A percentile compares a stretch with the other conserved stretches of the same genome.
Conservation (phyloP, 2,888 invertebrate genomes). For the Lepidochitona cinerea region DNA sequence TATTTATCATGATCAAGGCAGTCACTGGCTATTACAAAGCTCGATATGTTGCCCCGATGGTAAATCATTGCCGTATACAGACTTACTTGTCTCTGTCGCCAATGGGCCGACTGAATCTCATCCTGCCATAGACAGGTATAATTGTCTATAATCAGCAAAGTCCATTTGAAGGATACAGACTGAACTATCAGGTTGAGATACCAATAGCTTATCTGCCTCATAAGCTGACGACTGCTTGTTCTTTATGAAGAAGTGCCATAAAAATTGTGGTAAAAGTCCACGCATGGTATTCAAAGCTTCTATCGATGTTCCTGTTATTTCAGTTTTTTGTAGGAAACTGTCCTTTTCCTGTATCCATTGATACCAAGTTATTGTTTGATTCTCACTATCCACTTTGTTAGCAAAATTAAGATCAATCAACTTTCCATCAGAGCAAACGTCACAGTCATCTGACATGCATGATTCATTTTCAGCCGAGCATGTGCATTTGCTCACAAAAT, state of each 20-base stretch:
- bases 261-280: neutral
- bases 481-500: neutral
- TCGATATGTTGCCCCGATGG: too few species aligned
- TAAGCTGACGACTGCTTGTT: neutral
- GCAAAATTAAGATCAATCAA: neutral
- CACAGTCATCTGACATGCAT: neutral
- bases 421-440: neutral
- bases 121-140: too few species aligned
- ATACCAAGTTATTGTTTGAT: neutral
- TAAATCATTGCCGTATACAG: too few species aligned
- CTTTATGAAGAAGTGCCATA: neutral
- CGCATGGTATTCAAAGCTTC: neutral
- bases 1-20: too few species aligned
- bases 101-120: too few species aligned
- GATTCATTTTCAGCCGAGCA: neutral
- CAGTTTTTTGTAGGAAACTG: neutral
- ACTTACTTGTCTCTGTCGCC: too few species aligned
- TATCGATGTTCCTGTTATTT: neutral
- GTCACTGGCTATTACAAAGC: too few species aligned
- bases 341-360: neutral
- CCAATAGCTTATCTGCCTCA: neutral
- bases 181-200: too few species aligned
- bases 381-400: neutral
- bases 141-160: too few species aligned
- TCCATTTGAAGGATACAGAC: too few species aligned